Percentiles rank a stretch among this genome's conserved stretches.
Evolutionary conservation across 2,888 invertebrate species (phyloP).

Genomic region (Nebria brevicollis): DNA sequence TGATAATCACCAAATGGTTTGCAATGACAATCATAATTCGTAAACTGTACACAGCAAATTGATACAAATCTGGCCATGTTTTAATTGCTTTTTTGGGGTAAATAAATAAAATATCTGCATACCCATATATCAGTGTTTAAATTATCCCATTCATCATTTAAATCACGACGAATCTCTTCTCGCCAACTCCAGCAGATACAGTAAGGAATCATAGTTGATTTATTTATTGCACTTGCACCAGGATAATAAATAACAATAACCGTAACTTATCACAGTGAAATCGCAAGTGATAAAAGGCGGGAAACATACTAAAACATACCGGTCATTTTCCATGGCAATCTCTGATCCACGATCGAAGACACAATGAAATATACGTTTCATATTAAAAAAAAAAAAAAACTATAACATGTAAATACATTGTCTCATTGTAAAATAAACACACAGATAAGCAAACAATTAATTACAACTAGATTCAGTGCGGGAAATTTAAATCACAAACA

Average conservation of each 20-base stretch:
- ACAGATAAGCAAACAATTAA: too few relatives aligned
- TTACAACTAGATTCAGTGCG: background rate
- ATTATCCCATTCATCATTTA: slow-evolving; percentile 56
- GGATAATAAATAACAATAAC: background rate
- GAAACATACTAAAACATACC: background rate
- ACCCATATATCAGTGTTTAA: slow-evolving; percentile 58
- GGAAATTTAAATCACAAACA: background rate
- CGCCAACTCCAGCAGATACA: slow-evolving; percentile 47
- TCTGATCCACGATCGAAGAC: background rate
- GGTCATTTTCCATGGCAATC: slow-evolving; percentile 20
- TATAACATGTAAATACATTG: background rate
- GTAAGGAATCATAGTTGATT: slow-evolving; percentile 33
- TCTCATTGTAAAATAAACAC: too few relatives aligned
- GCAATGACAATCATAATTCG: too few relatives aligned
- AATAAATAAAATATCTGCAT: slow-evolving; percentile 49
- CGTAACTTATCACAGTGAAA: background rate
- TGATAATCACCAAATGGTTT: too few relatives aligned
- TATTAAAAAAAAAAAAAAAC: background rate
- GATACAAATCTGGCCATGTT: too few relatives aligned
- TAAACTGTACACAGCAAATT: too few relatives aligned
- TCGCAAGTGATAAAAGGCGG: background rate
- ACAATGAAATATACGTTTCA: background rate
- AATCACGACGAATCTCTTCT: slow-evolving; percentile 54
- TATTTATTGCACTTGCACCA: slow-evolving; percentile 10
- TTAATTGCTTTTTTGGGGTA: too few relatives aligned